Evolutionary conservation across 2,797 vertebrate species (phyloP).

Genomic region (Chromobotia macracanthus): DNA sequence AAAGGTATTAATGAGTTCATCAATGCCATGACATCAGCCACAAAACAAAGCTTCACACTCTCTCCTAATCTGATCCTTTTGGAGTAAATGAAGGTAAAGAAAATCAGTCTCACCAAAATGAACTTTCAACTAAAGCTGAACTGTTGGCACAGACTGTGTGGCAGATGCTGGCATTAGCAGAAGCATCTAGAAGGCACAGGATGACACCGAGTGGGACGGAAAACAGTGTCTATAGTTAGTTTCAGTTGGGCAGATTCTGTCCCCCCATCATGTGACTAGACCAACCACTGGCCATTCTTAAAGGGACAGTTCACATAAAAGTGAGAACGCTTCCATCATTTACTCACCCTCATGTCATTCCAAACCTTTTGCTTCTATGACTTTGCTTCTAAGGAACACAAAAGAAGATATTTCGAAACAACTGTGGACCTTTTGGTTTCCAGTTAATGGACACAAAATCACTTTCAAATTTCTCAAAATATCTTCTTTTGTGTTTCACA

Average conservation of each 20-base stretch:
- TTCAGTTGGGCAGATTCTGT: slow-evolving; percentile 18
- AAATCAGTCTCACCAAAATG: slow-evolving; percentile 1
- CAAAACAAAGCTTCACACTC: background rate
- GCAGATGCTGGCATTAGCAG: slow-evolving; percentile 49
- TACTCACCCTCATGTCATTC: too few relatives aligned
- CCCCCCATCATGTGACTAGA: slow-evolving; percentile 6
- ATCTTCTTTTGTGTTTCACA: too few relatives aligned
- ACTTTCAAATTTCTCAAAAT: too few relatives aligned
- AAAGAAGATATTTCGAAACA: too few relatives aligned
- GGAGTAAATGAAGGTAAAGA: background rate
- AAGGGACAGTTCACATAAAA: too few relatives aligned
- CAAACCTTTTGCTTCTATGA: too few relatives aligned
- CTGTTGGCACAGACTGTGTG: slow-evolving; percentile 34
- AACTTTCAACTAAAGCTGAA: slow-evolving; percentile 15
- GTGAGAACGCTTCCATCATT: too few relatives aligned
- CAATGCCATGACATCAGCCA: background rate
- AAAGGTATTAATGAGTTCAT: background rate
- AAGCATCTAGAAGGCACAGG: slow-evolving; percentile 48
- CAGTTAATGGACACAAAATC: too few relatives aligned
- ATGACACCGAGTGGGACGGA: slow-evolving; percentile 44
- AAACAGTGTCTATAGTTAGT: slow-evolving; percentile 39
- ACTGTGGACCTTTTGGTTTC: too few relatives aligned
- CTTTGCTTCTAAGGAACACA: too few relatives aligned
- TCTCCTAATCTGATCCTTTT: slow-evolving; percentile 8
- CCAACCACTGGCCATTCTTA: background rate